Percentiles rank a stretch among this genome's conserved stretches.
Evolutionary conservation across 1,140 invertebrate genomes (phyloP).

Genomic region (Tribolium madens): DNA sequence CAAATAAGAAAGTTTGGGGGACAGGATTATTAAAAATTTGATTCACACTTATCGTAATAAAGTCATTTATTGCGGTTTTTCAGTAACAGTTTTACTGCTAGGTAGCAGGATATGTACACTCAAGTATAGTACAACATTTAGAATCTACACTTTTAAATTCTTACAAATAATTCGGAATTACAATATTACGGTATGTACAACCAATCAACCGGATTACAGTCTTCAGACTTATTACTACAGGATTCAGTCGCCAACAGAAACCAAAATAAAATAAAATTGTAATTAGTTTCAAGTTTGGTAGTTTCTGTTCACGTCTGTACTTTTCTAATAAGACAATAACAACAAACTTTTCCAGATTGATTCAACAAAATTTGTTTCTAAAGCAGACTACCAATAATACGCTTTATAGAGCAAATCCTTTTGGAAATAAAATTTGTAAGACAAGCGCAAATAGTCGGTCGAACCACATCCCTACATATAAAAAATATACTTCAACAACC

Average conservation of each 20-base stretch:
- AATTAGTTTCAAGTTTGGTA: neutral
- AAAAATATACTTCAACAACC: neutral
- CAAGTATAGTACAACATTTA: constrained; percentile 37
- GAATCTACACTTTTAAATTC: constrained; percentile 2
- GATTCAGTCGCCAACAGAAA: neutral
- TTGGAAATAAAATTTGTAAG: neutral
- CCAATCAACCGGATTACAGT: constrained; percentile 20
- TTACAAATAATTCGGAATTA: constrained; percentile 45
- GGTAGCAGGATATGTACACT: constrained; percentile 52
- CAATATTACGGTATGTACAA: constrained; percentile 19
- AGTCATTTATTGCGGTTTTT: constrained; percentile 41
- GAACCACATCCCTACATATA: neutral
- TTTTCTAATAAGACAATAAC: constrained; percentile 8
- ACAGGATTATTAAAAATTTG: neutral
- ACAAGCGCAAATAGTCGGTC: neutral
- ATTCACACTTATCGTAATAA: constrained; percentile 22
- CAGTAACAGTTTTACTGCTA: constrained; percentile 48
- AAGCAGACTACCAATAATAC: neutral
- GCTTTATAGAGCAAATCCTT: neutral
- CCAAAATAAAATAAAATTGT: too few relatives aligned
- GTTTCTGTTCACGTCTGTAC: neutral
- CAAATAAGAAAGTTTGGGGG: neutral
- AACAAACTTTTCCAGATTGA: constrained; percentile 1
- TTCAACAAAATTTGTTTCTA: neutral
- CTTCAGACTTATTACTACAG: constrained; percentile 15